phyloP scores from a whole-genome alignment of 2,888 invertebrate species.

The Diadegma fenestrale region DNA sequence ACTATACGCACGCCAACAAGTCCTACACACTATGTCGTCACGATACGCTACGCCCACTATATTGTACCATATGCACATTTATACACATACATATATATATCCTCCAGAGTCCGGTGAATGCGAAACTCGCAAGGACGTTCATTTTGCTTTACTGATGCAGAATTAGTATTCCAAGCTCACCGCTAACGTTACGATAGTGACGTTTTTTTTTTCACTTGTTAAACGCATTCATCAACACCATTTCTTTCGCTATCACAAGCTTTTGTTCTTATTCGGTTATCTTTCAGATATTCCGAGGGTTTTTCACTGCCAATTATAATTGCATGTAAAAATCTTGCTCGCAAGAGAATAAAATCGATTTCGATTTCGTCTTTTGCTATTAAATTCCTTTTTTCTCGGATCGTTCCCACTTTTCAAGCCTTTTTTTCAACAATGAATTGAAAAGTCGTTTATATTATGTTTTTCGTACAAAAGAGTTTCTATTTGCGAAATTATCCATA shows the following conservation, averaged over 20 bases:
- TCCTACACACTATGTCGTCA: conserved; percentile 1
- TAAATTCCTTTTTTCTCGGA: background rate
- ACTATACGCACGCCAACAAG: conserved; percentile 54
- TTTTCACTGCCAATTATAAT: background rate
- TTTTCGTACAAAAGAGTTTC: background rate
- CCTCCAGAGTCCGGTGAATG: background rate
- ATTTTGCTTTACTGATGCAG: background rate
- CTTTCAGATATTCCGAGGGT: background rate
- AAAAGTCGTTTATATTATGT: background rate
- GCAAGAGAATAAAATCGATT: background rate
- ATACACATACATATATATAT: background rate
- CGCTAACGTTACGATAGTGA: background rate
- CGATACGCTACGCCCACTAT: background rate
- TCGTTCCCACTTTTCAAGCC: background rate
- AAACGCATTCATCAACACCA: background rate
- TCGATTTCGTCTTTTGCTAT: background rate
- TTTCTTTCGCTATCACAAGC: background rate
- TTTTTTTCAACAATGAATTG: background rate
- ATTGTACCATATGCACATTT: background rate
- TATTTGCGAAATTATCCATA: background rate
- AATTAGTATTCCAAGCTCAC: background rate
- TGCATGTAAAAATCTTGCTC: background rate
- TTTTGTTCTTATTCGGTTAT: background rate
- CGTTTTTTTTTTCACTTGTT: background rate
- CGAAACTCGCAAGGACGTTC: conserved; percentile 10